Conservation (phyloP, 2,113 vertebrate species). For the Oryzias javanicus region DNA sequence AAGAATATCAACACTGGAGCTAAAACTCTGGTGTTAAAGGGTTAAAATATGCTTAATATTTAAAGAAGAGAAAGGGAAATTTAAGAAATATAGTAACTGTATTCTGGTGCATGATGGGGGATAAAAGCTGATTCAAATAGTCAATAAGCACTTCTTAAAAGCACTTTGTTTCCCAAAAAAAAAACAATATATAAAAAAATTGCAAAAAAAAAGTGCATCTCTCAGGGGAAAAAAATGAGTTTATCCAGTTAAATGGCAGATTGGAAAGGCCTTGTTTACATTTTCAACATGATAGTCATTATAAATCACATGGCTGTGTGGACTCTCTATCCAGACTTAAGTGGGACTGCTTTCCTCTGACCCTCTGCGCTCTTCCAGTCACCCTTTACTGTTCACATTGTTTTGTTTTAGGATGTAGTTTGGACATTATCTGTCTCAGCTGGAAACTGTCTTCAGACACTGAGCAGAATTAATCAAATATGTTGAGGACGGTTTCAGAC, state of each 20-base stretch:
- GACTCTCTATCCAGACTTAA: slow-evolving; percentile 1
- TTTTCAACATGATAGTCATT: slow-evolving; percentile 60
- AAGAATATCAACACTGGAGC: too few relatives aligned
- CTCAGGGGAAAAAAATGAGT: slow-evolving; percentile 1
- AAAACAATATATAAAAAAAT: too few relatives aligned
- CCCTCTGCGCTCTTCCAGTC: neutral
- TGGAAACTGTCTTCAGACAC: too few relatives aligned
- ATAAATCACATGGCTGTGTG: slow-evolving; percentile 51
- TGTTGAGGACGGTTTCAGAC: too few relatives aligned
- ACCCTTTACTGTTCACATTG: neutral
- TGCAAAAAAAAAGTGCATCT: too few relatives aligned
- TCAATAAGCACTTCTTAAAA: neutral
- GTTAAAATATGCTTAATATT: too few relatives aligned
- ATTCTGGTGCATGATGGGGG: too few relatives aligned
- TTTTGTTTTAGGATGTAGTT: neutral
- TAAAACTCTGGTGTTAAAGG: too few relatives aligned
- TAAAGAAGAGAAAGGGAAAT: too few relatives aligned
- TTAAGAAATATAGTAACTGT: too few relatives aligned
- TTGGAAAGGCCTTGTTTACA: slow-evolving; percentile 47
- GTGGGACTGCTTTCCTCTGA: slow-evolving; percentile 1
- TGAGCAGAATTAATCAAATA: too few relatives aligned
- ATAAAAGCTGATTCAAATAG: neutral
- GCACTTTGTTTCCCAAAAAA: neutral
- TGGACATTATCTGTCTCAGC: neutral
- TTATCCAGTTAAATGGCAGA: slow-evolving; percentile 41